phyloP scores from a whole-genome alignment of 2,888 invertebrate species.

The Cartodere bifasciata region DNA sequence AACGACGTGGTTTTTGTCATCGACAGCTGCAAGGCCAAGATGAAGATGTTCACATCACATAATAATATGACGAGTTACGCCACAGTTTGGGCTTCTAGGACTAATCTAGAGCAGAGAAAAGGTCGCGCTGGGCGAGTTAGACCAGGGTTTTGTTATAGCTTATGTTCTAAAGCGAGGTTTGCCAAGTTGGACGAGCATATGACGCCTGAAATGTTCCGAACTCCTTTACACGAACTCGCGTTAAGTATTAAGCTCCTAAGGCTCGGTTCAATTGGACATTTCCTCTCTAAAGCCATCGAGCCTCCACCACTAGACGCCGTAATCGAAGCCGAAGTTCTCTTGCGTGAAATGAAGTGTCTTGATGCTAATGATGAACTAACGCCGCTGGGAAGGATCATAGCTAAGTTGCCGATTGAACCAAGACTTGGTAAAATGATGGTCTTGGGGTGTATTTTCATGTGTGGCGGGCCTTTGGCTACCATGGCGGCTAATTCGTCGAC shows the following conservation, averaged over 20 bases:
- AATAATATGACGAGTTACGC: constrained; percentile 99
- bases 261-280: constrained; percentile 85
- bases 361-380: constrained; percentile 81
- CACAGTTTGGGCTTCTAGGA: constrained; percentile 89
- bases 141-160: constrained; percentile 86
- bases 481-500: constrained; percentile 94
- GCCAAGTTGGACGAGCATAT: constrained; percentile 73
- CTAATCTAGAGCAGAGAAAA: constrained; percentile 88
- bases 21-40: constrained; percentile 93
- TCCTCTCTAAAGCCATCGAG: constrained; percentile 89
- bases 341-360: constrained; percentile 82
- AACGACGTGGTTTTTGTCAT: constrained; percentile 97
- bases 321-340: constrained; percentile 80
- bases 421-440: constrained; percentile 95
- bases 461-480: constrained; percentile 82
- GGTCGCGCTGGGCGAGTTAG: constrained; percentile 90
- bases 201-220: constrained; percentile 96
- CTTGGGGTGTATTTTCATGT: constrained; percentile 79
- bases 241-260: constrained; percentile 81
- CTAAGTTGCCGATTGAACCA: constrained; percentile 91
- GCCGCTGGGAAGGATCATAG: constrained; percentile 83
- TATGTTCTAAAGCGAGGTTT: constrained; percentile 69
- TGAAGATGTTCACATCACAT: constrained; percentile 95
- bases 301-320: constrained; percentile 97
- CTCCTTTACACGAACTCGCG: constrained; percentile 89